Conservation (phyloP, 2,113 vertebrate species). For the Grammomys surdaster region DNA sequence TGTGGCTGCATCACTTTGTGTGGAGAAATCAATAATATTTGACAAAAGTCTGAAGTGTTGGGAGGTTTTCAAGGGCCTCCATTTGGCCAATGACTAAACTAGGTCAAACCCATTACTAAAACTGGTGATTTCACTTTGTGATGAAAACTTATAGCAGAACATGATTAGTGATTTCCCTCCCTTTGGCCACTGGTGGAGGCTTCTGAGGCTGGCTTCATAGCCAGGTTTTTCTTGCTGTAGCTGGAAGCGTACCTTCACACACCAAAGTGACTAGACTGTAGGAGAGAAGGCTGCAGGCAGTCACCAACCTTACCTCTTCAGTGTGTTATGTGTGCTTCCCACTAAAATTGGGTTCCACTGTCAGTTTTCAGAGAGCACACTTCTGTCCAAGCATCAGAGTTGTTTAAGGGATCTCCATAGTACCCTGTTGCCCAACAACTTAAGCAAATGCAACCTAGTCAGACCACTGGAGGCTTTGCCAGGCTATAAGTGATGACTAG, state of each 20-base stretch:
- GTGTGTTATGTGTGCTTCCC: no score
- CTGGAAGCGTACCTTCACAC: not conserved
- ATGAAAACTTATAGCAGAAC: not conserved
- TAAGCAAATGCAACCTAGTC: not conserved
- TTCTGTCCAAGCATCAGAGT: not conserved
- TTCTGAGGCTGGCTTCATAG: no score
- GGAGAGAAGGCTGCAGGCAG: not conserved
- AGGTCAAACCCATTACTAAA: not conserved
- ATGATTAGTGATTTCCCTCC: not conserved
- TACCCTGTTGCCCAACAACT: not conserved
- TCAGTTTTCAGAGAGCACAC: no score
- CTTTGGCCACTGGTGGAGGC: no score
- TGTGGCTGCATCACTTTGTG: not conserved
- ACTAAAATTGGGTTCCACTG: no score
- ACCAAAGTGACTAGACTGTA: not conserved
- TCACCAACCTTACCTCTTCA: not conserved
- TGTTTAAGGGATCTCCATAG: not conserved
- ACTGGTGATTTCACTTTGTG: not conserved
- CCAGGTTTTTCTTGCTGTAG: not conserved
- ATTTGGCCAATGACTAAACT: not conserved
- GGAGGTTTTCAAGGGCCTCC: not conserved
- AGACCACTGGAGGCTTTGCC: not conserved
- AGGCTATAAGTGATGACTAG: not conserved
- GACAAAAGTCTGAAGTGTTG: not conserved
- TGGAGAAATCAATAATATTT: not conserved